Conservation (phyloP, 2,888 invertebrate species). For the Cosmopolites sordidus region DNA sequence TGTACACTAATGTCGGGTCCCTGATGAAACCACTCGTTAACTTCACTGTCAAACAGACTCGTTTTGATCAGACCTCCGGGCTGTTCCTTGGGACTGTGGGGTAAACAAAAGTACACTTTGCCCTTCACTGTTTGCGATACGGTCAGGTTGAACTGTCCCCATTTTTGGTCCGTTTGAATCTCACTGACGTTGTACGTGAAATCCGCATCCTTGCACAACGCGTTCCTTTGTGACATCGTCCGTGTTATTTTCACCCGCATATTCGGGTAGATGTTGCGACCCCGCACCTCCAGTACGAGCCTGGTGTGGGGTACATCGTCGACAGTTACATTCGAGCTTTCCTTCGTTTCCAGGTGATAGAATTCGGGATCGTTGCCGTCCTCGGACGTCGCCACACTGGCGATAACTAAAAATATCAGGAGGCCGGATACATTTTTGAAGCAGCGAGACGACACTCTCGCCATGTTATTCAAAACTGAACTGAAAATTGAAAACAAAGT, state of each 20-base stretch:
- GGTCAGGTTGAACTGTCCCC: constrained; percentile 38
- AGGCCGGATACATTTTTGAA: constrained; percentile 34
- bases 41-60: constrained; percentile 39
- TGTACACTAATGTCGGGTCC: constrained; percentile 48
- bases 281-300: constrained; percentile 42
- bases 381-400: constrained; percentile 12
- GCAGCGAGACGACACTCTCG: constrained; percentile 41
- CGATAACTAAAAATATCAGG: constrained; percentile 27
- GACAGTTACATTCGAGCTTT: constrained; percentile 23
- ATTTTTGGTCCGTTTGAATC: constrained; percentile 31
- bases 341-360: constrained; percentile 29
- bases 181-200: constrained; percentile 38
- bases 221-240: constrained; percentile 35
- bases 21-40: constrained; percentile 52
- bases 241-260: constrained; percentile 40
- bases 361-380: constrained; percentile 35
- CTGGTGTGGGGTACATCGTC: constrained; percentile 36
- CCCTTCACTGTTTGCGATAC: constrained; percentile 39
- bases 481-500: constrained; percentile 30
- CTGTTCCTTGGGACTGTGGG: constrained; percentile 33
- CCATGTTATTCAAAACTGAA: constrained; percentile 44
- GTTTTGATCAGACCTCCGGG: constrained; percentile 48
- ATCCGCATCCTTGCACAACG: constrained; percentile 37
- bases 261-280: constrained; percentile 39
- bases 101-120: constrained; percentile 44